These are phyloP conservation scores for Crossocerus cetratus DNA, from an alignment of 2,888 invertebrate genomes.

Conservation along the genomic window DNA sequence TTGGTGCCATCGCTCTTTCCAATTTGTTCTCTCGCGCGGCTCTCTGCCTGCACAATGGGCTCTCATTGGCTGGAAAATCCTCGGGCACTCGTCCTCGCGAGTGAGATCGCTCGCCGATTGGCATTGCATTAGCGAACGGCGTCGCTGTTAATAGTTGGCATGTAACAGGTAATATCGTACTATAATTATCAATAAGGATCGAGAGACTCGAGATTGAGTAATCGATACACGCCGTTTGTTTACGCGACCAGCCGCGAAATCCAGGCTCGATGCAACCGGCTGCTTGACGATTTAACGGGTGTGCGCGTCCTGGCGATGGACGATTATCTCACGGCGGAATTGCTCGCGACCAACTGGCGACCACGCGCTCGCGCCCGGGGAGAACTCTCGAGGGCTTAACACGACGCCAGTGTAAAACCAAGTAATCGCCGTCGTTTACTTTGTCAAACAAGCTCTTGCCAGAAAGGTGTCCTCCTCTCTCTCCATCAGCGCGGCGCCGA, in stretches of 20 bases:
- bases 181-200: too few species aligned
- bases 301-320: constrained; percentile 54
- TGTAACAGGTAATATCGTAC: too few species aligned
- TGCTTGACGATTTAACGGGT: constrained; percentile 45
- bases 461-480: constrained; percentile 16
- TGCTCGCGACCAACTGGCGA: constrained; percentile 21
- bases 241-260: constrained; percentile 8
- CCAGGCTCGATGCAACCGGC: constrained; percentile 33
- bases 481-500: constrained; percentile 1
- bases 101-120: too few species aligned
- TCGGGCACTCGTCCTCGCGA: too few species aligned
- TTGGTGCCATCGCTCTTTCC: too few species aligned
- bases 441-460: constrained; percentile 59
- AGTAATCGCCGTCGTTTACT: constrained; percentile 59
- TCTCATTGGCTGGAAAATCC: too few species aligned
- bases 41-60: too few species aligned
- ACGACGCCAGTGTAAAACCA: constrained; percentile 55
- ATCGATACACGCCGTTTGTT: not conserved
- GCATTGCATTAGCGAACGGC: too few species aligned
- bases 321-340: constrained; percentile 54
- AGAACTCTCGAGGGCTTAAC: too few species aligned
- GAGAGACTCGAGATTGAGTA: not conserved
- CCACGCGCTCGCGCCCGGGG: too few species aligned
- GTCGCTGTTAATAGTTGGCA: too few species aligned
- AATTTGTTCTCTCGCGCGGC: too few species aligned